Evolutionary conservation across 2,797 vertebrate genomes (phyloP).

Genomic region (Pipistrellus kuhlii): DNA sequence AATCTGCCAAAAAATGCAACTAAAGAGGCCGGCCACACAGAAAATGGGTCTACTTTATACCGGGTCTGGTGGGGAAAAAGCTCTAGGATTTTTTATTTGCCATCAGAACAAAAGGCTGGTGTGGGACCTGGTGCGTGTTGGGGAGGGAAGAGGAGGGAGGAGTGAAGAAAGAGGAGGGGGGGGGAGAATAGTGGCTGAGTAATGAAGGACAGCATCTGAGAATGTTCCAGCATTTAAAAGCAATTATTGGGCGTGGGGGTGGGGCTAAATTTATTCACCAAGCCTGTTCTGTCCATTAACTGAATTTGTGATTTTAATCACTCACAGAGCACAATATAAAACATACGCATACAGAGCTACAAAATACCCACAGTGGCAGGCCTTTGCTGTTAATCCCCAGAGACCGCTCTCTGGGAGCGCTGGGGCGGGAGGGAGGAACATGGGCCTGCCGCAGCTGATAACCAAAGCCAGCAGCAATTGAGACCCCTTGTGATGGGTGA

Average conservation of each 20-base stretch:
- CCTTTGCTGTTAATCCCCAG: slow-evolving; percentile 61
- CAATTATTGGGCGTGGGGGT: slow-evolving; percentile 74
- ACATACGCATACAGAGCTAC: not conserved
- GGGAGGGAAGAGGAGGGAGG: not conserved
- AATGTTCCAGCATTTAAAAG: slow-evolving; percentile 84
- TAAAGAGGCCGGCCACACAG: slow-evolving; percentile 80
- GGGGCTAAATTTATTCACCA: slow-evolving; percentile 78
- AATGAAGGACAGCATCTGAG: slow-evolving; percentile 81
- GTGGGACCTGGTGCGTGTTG: not conserved
- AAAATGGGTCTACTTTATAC: slow-evolving; percentile 66
- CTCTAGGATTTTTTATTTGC: slow-evolving; percentile 80
- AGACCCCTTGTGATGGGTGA: slow-evolving; percentile 40
- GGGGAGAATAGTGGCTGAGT: slow-evolving; percentile 48
- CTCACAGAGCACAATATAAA: slow-evolving; percentile 53
- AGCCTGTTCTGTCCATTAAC: slow-evolving; percentile 85
- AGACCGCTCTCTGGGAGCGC: slow-evolving; percentile 43
- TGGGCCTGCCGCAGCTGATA: slow-evolving; percentile 21
- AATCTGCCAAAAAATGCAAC: slow-evolving; percentile 70
- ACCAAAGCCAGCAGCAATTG: slow-evolving; percentile 19
- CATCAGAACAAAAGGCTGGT: slow-evolving; percentile 67
- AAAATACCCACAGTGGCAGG: slow-evolving; percentile 74
- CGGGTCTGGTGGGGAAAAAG: slow-evolving; percentile 64
- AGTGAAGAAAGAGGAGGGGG: slow-evolving; percentile 41
- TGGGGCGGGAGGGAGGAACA: not conserved
- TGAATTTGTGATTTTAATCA: slow-evolving; percentile 85